phyloP scores from a whole-genome alignment of 2,113 vertebrate species.

The Trematomus loennbergii region DNA sequence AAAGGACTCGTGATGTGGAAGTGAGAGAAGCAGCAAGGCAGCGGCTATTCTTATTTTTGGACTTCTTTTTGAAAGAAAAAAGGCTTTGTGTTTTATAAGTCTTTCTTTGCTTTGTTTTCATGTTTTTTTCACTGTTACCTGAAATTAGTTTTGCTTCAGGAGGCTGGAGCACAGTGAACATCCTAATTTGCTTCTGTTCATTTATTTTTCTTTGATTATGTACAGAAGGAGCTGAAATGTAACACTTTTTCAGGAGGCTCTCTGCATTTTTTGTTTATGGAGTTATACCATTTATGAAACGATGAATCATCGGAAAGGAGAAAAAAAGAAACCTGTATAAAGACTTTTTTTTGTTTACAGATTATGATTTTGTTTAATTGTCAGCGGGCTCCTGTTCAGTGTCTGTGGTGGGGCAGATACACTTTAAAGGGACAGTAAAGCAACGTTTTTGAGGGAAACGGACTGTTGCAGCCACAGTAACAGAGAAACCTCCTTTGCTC shows the following conservation, averaged over 20 bases:
- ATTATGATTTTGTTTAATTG: slow-evolving; percentile 80
- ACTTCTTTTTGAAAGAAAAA: slow-evolving; percentile 60
- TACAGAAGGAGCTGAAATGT: slow-evolving; percentile 82
- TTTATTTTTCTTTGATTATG: slow-evolving; percentile 82
- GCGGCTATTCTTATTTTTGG: slow-evolving; percentile 66
- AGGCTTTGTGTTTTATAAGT: slow-evolving; percentile 74
- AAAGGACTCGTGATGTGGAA: slow-evolving; percentile 54
- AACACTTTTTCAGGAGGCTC: slow-evolving; percentile 79
- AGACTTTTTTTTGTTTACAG: slow-evolving; percentile 84
- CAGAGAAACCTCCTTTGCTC: slow-evolving; percentile 69
- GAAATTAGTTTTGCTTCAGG: slow-evolving; percentile 55
- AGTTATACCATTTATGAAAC: slow-evolving; percentile 73
- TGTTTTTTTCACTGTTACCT: slow-evolving; percentile 73
- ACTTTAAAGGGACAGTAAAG: slow-evolving; percentile 42
- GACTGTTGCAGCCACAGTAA: slow-evolving; percentile 62
- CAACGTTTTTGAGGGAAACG: slow-evolving; percentile 45
- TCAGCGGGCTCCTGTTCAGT: slow-evolving; percentile 66
- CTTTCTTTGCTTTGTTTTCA: slow-evolving; percentile 67
- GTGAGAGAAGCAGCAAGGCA: slow-evolving; percentile 61
- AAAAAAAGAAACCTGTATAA: slow-evolving; percentile 77
- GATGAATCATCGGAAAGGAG: slow-evolving; percentile 55
- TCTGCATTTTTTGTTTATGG: slow-evolving; percentile 78
- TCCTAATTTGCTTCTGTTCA: slow-evolving; percentile 77
- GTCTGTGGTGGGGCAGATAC: slow-evolving; percentile 50
- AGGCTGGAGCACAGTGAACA: slow-evolving; percentile 65